A percentile compares a stretch with the other conserved stretches of the same genome.
These are phyloP conservation scores for Kuschelorhynchus macadamiae DNA, from an alignment of 2,888 invertebrate genomes.

Conservation along the genomic window DNA sequence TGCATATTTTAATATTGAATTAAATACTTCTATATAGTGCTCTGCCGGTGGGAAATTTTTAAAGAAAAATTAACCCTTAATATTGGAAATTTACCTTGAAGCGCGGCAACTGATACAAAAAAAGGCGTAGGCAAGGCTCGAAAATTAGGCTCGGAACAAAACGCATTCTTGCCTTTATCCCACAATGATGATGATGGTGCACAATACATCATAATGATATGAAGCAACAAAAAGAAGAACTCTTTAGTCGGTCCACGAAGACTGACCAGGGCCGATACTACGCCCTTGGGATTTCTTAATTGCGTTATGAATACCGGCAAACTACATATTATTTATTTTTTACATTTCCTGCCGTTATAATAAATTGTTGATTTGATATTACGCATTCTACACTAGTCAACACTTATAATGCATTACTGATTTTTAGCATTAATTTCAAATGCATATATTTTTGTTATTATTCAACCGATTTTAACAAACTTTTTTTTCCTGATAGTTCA, in stretches of 20 bases:
- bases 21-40: slow-evolving; percentile 8
- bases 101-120: slow-evolving; percentile 30
- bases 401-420: too few relatives aligned
- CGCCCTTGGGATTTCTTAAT: slow-evolving; percentile 31
- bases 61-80: slow-evolving; percentile 25
- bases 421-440: too few relatives aligned
- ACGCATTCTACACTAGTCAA: too few relatives aligned
- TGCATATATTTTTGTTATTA: too few relatives aligned
- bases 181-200: slow-evolving; percentile 45
- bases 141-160: slow-evolving; percentile 31
- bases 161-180: slow-evolving; percentile 42
- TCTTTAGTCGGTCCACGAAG: slow-evolving; percentile 9
- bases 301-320: slow-evolving; percentile 25
- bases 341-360: background rate
- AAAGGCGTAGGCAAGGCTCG: slow-evolving; percentile 9
- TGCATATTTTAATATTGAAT: slow-evolving; percentile 14
- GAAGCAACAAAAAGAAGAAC: slow-evolving; percentile 22
- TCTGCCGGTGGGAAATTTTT: slow-evolving; percentile 9
- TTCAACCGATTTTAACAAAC: too few relatives aligned
- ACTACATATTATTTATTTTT: slow-evolving; percentile 5
- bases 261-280: slow-evolving; percentile 22
- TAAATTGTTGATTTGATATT: background rate
- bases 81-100: slow-evolving; percentile 38
- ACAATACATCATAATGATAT: slow-evolving; percentile 36
- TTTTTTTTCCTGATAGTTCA: too few relatives aligned